Evolutionary conservation across 2,113 vertebrate genomes (phyloP), one percentile per base, ranked within the genome.

Genomic region (Leptosomus discolor): DNA sequence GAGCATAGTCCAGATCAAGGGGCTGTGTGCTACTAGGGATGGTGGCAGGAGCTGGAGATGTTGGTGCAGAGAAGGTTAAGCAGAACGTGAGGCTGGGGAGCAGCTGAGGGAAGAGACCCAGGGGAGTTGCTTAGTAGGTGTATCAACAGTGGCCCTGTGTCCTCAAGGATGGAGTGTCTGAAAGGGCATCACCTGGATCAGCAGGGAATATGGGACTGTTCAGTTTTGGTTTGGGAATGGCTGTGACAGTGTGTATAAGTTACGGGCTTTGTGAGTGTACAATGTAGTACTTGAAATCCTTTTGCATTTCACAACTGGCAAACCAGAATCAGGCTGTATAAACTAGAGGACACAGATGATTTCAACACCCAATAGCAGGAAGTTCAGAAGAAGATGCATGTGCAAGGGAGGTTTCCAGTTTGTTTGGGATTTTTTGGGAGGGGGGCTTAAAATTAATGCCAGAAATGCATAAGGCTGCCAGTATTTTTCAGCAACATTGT

Each of bases 31-130:
- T 32, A 43, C 37, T 48, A 92, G 56, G 54, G 37, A 5, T 74
- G 74, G 46, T 70, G 48, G 23, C 46, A 95, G 88, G 68, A 96
- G 93, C 46, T 97, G 88, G 58, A 91, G 34, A 26, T 69, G 48
- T 48, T 90, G 88, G 75, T 82, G 50, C 18, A 65, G 58, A 70
- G 56, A 43, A 89, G 70, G 61, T 89, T 95, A 83, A 75, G 54
- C 18, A 80, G 57, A 71, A 83, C 21, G 39, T 11, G 11, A 92
- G 61, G 85, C 83, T 50, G 64, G 15, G 17, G 9, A 88, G 58
- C 80, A 81, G 32, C 73, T 58, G 64, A 61, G 37, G n/a, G 17
- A 48, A 61, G 51, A 90, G 92, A 93, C 86, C 51, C 27, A 34
- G 41, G 43, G 19, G 50, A 76, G n/a, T 29, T 15, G 17, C 43